Evolutionary conservation across 1,140 invertebrate species (phyloP).

Genomic region (Colletes latitarsis): DNA sequence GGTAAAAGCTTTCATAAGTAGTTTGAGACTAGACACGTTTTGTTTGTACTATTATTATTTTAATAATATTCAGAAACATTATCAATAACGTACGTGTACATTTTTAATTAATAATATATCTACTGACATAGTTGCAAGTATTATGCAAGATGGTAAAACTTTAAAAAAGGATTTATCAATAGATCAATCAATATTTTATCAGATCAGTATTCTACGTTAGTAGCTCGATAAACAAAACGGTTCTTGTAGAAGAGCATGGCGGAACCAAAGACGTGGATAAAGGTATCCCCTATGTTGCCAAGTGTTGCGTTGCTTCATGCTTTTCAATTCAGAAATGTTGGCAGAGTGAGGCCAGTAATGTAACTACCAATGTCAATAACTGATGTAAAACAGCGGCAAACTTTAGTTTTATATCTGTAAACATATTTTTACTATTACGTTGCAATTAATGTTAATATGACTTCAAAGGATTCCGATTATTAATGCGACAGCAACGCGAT

Average conservation of each 20-base stretch:
- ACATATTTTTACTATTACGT: not conserved
- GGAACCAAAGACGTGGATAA: constrained; percentile 22
- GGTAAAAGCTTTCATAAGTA: too few species aligned
- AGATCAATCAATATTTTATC: not conserved
- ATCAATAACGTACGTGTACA: too few species aligned
- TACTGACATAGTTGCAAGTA: too few species aligned
- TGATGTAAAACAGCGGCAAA: not conserved
- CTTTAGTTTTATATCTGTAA: not conserved
- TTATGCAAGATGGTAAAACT: not conserved
- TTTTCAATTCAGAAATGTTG: constrained; percentile 31
- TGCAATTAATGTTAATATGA: not conserved
- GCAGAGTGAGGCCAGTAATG: not conserved
- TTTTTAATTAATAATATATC: too few species aligned
- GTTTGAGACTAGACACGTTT: too few species aligned
- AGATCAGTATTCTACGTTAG: not conserved
- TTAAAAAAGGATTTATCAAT: not conserved
- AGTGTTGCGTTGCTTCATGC: constrained; percentile 26
- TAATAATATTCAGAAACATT: too few species aligned
- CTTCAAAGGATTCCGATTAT: not conserved
- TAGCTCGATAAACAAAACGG: constrained; percentile 1
- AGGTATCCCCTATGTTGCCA: constrained; percentile 35
- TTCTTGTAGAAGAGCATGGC: not conserved
- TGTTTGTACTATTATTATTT: too few species aligned
- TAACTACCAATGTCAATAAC: too few species aligned
- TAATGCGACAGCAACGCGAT: constrained; percentile 18